These are phyloP conservation scores for Trochalopteron elliotii DNA, from an alignment of 2,113 vertebrate species.

Conservation along the genomic window DNA sequence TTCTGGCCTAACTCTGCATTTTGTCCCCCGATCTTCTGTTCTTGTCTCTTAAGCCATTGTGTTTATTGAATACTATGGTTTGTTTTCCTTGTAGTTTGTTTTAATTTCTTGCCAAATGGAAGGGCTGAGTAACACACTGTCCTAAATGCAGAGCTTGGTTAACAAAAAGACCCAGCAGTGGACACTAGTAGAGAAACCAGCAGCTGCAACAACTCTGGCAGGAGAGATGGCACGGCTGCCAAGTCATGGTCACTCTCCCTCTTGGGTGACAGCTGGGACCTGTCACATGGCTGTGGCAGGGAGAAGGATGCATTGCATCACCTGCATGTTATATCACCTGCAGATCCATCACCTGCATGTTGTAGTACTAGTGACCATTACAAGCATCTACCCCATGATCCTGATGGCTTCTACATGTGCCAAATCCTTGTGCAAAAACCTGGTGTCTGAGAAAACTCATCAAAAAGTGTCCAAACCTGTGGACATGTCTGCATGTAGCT, in stretches of 20 bases:
- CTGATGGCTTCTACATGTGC: fast-evolving
- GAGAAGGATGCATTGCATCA: not conserved
- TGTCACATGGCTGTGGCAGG: fast-evolving
- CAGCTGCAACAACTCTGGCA: fast-evolving
- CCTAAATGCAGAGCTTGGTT: not conserved
- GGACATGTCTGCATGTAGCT: fast-evolving
- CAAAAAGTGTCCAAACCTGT: fast-evolving
- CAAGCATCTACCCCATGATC: fast-evolving
- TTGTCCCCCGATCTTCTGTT: not conserved
- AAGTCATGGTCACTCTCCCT: not conserved
- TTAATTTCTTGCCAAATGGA: not conserved
- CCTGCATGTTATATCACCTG: not conserved
- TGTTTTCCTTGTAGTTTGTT: not conserved
- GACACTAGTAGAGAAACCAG: not conserved
- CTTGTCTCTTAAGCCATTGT: not conserved
- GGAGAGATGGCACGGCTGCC: fast-evolving
- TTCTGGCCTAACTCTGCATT: not conserved
- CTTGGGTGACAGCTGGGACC: not conserved
- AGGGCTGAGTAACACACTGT: not conserved
- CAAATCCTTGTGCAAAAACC: not conserved
- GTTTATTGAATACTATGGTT: not conserved
- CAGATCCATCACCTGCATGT: too few species aligned
- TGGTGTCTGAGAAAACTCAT: fast-evolving
- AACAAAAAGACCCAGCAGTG: not conserved
- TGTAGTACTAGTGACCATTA: fast-evolving